Percentiles rank a stretch among this genome's conserved stretches.
Conservation (phyloP, 2,888 invertebrate genomes). For the Eurois occulta region DNA sequence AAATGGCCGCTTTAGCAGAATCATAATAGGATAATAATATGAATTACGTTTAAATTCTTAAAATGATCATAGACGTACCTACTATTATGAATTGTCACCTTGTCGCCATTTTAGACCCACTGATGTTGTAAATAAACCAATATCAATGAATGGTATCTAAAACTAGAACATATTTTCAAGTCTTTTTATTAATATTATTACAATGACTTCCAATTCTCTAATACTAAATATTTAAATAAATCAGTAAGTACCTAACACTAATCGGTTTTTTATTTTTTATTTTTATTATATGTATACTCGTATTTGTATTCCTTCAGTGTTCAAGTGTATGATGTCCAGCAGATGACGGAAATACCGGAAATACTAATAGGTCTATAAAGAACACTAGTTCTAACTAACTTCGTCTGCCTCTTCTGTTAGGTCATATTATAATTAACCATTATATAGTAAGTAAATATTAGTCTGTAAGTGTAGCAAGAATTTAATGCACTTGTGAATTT, state of each 20-base stretch:
- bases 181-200: not conserved
- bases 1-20: no score
- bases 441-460: no score
- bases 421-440: no score
- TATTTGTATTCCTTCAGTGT: not conserved
- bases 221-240: slow-evolving; percentile 3
- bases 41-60: no score
- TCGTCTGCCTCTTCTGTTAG: not conserved
- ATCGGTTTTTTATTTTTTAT: not conserved
- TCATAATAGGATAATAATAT: no score
- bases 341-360: not conserved
- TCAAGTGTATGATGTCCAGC: not conserved
- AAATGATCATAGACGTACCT: no score
- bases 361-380: not conserved
- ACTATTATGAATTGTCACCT: no score
- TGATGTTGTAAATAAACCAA: not conserved
- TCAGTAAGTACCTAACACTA: not conserved
- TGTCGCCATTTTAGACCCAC: no score
- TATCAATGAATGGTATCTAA: not conserved
- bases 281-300: not conserved
- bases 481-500: no score
- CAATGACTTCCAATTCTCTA: not conserved
- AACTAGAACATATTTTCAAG: not conserved
- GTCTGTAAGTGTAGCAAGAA: no score
- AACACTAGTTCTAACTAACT: not conserved